These are phyloP conservation scores for Boulengeromyrus knoepffleri DNA, from an alignment of 2,113 vertebrate species.

Conservation along the genomic window DNA sequence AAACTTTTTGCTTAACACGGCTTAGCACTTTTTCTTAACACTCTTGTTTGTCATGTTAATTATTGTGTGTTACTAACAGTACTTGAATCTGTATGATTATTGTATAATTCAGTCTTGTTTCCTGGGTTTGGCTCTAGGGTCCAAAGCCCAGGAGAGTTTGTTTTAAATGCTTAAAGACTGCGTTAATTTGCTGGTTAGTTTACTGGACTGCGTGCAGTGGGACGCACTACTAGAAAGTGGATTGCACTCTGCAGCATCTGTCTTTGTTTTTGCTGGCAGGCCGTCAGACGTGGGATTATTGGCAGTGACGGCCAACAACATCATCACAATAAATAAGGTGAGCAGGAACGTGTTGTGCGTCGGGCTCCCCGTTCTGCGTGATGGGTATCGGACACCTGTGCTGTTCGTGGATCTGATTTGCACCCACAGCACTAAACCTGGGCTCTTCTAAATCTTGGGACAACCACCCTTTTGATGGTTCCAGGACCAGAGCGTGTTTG, in stretches of 20 bases:
- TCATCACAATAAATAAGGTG: slow-evolving; percentile 98
- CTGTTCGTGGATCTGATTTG: neutral
- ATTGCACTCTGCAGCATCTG: neutral
- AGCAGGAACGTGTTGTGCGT: neutral
- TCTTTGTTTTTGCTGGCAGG: slow-evolving; percentile 53
- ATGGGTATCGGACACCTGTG: neutral
- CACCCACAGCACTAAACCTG: neutral
- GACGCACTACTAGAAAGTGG: neutral
- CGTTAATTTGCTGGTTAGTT: neutral
- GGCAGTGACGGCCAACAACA: slow-evolving; percentile 97
- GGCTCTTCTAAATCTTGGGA: neutral
- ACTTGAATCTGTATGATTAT: neutral
- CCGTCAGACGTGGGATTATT: slow-evolving; percentile 91
- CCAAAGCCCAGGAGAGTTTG: neutral
- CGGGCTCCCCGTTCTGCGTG: neutral
- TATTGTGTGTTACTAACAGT: neutral
- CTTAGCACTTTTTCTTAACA: neutral
- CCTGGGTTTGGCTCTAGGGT: neutral
- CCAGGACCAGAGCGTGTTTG: slow-evolving; percentile 98
- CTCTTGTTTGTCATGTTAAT: neutral
- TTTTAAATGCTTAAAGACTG: neutral
- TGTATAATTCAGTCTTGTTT: neutral
- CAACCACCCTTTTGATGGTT: neutral
- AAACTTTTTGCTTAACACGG: neutral
- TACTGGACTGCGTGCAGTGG: neutral